phyloP scores from a whole-genome alignment of 2,888 invertebrate species.

The Mimachlamys varia region DNA sequence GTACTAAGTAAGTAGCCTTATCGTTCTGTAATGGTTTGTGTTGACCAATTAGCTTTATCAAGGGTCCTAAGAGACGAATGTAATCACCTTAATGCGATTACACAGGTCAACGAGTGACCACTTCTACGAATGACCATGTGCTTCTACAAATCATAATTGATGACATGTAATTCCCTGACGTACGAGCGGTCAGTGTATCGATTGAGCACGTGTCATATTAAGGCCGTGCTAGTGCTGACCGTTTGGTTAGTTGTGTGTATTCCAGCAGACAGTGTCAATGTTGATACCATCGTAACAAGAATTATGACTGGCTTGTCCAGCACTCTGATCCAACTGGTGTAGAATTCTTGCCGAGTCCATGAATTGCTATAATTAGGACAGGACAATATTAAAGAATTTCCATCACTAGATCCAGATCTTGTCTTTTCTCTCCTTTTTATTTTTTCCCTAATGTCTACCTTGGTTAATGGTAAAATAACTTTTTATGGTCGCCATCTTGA shows the following conservation, averaged over 20 bases:
- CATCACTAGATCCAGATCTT: no score
- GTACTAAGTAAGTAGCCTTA: background rate
- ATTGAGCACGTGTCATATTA: background rate
- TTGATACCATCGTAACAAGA: background rate
- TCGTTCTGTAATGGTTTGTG: background rate
- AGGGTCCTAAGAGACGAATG: background rate
- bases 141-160: background rate
- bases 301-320: background rate
- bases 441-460: no score
- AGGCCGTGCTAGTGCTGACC: background rate
- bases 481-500: no score
- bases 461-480: no score
- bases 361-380: no score
- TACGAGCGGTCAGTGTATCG: background rate
- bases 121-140: background rate
- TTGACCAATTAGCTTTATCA: background rate
- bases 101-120: background rate
- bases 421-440: no score
- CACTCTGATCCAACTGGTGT: background rate
- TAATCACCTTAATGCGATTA: background rate
- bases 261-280: background rate
- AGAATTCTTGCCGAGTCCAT: no score
- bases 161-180: conserved; percentile 31
- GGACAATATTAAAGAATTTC: no score
- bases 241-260: background rate